phyloP scores from a whole-genome alignment of 2,113 vertebrate genomes.

The Hucho hucho region DNA sequence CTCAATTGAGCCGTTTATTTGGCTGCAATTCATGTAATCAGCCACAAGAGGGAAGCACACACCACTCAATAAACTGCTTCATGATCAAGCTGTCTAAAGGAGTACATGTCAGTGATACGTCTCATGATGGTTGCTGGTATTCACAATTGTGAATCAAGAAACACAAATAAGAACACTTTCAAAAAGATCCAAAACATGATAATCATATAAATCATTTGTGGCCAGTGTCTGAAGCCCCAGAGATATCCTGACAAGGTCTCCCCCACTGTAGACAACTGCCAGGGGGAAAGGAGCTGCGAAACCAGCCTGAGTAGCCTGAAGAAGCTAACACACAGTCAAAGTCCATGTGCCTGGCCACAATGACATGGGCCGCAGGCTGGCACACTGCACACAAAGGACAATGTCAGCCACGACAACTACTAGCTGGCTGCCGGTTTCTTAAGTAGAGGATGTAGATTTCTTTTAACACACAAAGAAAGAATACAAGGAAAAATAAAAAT shows the following conservation, averaged over 20 bases:
- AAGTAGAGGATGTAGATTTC: constrained; percentile 55
- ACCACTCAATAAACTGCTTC: constrained; percentile 57
- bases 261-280: constrained; percentile 50
- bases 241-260: constrained; percentile 32
- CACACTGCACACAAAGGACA: constrained; percentile 65
- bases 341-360: constrained; percentile 69
- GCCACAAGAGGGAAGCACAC: constrained; percentile 70
- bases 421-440: constrained; percentile 58
- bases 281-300: constrained; percentile 49
- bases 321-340: constrained; percentile 64
- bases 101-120: constrained; percentile 27
- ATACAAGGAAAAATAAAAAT: constrained; percentile 54
- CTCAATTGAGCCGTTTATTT: not conserved
- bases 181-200: constrained; percentile 37
- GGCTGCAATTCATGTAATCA: not conserved
- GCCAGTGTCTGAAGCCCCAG: constrained; percentile 33
- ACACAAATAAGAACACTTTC: constrained; percentile 16
- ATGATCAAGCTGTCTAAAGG: not conserved
- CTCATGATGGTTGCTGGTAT: constrained; percentile 41
- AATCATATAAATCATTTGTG: constrained; percentile 36
- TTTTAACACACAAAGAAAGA: constrained; percentile 24
- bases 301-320: constrained; percentile 48
- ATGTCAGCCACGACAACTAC: constrained; percentile 51
- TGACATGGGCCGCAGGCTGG: constrained; percentile 70
- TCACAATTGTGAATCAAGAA: constrained; percentile 35